Base-by-base conservation (phyloP, 2,888 invertebrate genomes). In the Erebia ligea region DNA sequence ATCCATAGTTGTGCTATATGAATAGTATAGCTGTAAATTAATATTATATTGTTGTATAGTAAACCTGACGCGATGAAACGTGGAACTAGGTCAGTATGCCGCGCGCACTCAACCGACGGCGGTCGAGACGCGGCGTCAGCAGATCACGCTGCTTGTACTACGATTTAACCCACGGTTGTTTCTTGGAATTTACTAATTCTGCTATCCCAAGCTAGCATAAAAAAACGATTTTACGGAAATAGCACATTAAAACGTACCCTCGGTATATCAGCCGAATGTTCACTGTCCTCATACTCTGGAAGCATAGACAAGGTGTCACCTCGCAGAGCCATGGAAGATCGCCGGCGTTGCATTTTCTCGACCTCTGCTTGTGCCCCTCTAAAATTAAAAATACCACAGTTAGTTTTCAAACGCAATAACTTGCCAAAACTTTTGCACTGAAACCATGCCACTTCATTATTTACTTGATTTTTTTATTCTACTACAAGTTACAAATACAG, bases 231-330 rank as follows among this genome's bases (percentile, higher is more conserved):
- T 6, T 34, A 34, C 34, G 6, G 34, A 6, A 34, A 34, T 5
- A 34, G 34, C 34, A 19, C 8, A 42, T 45, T n/a, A 21, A 58
- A 52, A 73, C 66, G 25, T 80, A 92, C 92, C 79, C 86, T 83
- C 1, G 91, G 90, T 73, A 89, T 83, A 5, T 92, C 91, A 1
- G 81, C 79, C 3, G 90, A 91, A 8, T 79, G 70, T 19, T 91
- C 91, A 71, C 91, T 91, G 45, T 88, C 90, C 5, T 84, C 86
- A 65, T 89, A 89, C 63, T 90, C 91, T 0, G 85, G 84, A 25
- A 90, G 71, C 74, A 86, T 80, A 17, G 82, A 72, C 8, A 88
- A 79, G 0, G 89, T 83, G 64, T 89, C 89, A 0, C 85, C 81
- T 1, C 90, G 86, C 52, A 86, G 71, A 1, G 83, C 86, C 76